Percentiles rank a stretch among this genome's conserved stretches.
phyloP scores from a whole-genome alignment of 1,140 invertebrate genomes.

The Papilio polyxenes region DNA sequence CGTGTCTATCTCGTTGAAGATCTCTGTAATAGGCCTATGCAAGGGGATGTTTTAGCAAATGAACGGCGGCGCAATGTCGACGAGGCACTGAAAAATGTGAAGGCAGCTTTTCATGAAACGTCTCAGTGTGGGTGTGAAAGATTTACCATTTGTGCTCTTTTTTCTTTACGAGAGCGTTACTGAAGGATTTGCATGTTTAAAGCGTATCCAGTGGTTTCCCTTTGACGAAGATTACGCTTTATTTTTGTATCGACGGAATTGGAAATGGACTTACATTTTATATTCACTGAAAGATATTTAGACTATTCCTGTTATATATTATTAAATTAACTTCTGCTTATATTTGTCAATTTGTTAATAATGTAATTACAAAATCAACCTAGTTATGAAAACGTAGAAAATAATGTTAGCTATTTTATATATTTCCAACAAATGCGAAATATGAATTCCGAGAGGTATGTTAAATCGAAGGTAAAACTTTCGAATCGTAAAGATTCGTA shows the following conservation, averaged over 20 bases:
- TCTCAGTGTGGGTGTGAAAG: constrained; percentile 37
- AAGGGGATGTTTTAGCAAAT: constrained; percentile 70
- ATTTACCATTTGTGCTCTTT: constrained; percentile 31
- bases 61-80: constrained; percentile 58
- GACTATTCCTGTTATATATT: neutral
- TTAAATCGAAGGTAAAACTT: constrained; percentile 48
- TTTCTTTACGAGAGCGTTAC: constrained; percentile 6
- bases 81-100: constrained; percentile 53
- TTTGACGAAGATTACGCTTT: constrained; percentile 29
- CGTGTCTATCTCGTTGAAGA: constrained; percentile 39
- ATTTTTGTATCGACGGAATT: constrained; percentile 39
- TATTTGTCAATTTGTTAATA: neutral
- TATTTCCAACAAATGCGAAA: neutral
- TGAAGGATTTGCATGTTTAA: constrained; percentile 30
- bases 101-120: constrained; percentile 32
- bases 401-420: neutral
- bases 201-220: constrained; percentile 4
- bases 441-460: neutral
- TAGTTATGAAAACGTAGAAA: neutral
- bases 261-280: neutral
- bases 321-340: neutral
- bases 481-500: constrained; percentile 54
- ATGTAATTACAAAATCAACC: neutral
- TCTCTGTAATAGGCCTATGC: constrained; percentile 42
- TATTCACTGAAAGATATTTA: neutral